These are phyloP conservation scores for Priocnemis perturbator DNA, from an alignment of 2,888 invertebrate species.

Conservation along the genomic window DNA sequence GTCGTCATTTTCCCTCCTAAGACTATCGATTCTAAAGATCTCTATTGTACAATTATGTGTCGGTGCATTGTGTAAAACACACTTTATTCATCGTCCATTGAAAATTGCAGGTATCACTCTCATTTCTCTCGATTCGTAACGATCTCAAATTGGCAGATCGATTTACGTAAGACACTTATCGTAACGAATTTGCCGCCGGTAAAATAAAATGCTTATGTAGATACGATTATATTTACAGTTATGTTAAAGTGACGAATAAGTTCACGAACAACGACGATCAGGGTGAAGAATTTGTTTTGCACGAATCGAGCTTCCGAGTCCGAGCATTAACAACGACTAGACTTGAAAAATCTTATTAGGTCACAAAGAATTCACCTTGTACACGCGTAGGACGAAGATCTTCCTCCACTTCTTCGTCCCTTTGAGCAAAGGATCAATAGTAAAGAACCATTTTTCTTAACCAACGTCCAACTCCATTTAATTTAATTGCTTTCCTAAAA, in stretches of 20 bases:
- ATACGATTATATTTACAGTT: conserved; percentile 19
- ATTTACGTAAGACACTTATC: too few species aligned
- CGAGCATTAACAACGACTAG: conserved; percentile 40
- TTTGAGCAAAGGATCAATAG: conserved; percentile 40
- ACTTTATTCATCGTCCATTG: background rate
- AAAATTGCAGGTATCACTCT: background rate
- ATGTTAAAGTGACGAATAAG: conserved; percentile 17
- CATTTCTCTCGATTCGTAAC: background rate
- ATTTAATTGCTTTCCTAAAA: too few species aligned
- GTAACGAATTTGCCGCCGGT: too few species aligned
- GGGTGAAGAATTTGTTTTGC: conserved; percentile 1
- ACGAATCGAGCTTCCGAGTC: conserved; percentile 26
- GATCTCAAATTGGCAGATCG: background rate
- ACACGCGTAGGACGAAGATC: conserved; percentile 19
- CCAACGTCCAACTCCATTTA: conserved; percentile 11
- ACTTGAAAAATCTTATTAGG: conserved; percentile 35
- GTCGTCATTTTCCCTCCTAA: too few species aligned
- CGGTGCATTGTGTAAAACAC: too few species aligned
- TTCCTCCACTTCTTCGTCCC: conserved; percentile 38
- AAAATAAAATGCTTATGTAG: background rate
- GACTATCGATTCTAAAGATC: too few species aligned
- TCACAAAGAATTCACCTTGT: conserved; percentile 31
- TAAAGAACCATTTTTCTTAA: conserved; percentile 25
- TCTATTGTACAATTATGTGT: too few species aligned
- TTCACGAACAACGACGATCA: too few species aligned